Evolutionary conservation across 1,140 invertebrate species (phyloP).

Genomic region (Drosophila kurseongensis): DNA sequence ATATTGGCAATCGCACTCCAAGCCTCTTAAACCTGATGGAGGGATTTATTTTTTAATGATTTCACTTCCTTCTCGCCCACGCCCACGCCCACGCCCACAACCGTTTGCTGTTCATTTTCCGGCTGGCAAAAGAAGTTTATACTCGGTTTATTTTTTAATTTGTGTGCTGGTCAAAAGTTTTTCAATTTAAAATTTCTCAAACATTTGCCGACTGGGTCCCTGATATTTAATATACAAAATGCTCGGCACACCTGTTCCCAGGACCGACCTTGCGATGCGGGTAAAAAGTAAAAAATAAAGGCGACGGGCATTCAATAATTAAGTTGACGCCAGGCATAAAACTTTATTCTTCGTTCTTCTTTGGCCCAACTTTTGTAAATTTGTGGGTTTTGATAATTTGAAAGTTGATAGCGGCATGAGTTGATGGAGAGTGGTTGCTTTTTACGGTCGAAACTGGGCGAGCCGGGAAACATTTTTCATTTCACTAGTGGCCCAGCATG

Average conservation of each 20-base stretch:
- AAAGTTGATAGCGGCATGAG: constrained; percentile 37
- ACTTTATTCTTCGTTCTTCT: constrained; percentile 50
- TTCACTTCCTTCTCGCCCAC: constrained; percentile 7
- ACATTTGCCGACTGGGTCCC: constrained; percentile 56
- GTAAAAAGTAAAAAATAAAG: constrained; percentile 34
- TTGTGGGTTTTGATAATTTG: constrained; percentile 58
- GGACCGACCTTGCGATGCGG: constrained; percentile 25
- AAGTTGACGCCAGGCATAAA: constrained; percentile 69
- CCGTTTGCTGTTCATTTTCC: constrained; percentile 23
- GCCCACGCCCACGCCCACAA: not conserved
- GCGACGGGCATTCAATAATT: constrained; percentile 71
- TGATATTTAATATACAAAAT: constrained; percentile 77
- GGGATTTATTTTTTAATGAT: constrained; percentile 53
- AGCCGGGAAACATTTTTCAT: constrained; percentile 40
- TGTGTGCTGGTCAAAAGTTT: constrained; percentile 72
- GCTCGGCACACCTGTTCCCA: constrained; percentile 63
- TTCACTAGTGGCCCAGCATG: constrained; percentile 29
- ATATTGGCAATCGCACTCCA: constrained; percentile 54
- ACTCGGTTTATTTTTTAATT: constrained; percentile 76
- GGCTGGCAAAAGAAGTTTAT: constrained; percentile 50
- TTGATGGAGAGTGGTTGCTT: not conserved
- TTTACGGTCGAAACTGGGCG: not conserved
- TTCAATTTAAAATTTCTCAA: constrained; percentile 79
- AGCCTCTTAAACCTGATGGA: constrained; percentile 39
- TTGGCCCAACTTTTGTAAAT: constrained; percentile 37